phyloP scores from a whole-genome alignment of 2,113 vertebrate species.

The Mobula hypostoma region DNA sequence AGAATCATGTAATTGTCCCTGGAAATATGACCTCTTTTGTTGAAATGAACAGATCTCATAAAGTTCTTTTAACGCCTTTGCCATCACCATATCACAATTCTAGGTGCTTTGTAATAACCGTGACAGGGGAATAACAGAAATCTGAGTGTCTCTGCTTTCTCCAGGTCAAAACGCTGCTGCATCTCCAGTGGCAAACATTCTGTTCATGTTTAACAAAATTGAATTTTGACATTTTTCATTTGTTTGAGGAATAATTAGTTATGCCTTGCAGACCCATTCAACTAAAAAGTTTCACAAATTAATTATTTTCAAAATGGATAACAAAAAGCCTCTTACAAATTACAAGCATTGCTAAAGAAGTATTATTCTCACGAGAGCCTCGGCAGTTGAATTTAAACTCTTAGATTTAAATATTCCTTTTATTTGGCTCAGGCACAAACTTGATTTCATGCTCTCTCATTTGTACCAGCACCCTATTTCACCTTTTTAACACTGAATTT shows the following conservation, averaged over 20 bases:
- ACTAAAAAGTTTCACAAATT: conserved; percentile 13
- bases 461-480: background rate
- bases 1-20: conserved; percentile 31
- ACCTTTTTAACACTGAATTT: background rate
- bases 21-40: conserved; percentile 36
- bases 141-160: background rate
- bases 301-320: conserved; percentile 23
- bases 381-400: background rate
- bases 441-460: background rate
- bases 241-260: conserved; percentile 26
- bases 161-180: background rate
- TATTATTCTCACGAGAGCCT: background rate
- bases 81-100: background rate
- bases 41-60: conserved; percentile 20
- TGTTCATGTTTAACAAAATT: background rate
- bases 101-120: background rate
- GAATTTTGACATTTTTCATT: conserved; percentile 18
- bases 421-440: background rate
- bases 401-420: background rate
- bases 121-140: background rate
- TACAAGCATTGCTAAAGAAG: background rate
- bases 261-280: background rate
- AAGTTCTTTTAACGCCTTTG: conserved; percentile 14
- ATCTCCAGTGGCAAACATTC: background rate
- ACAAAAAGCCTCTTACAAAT: background rate